Percentiles rank a stretch among this genome's conserved stretches.
These are phyloP conservation scores for Zaprionus ornatus DNA, from an alignment of 1,140 invertebrate species.

Conservation along the genomic window DNA sequence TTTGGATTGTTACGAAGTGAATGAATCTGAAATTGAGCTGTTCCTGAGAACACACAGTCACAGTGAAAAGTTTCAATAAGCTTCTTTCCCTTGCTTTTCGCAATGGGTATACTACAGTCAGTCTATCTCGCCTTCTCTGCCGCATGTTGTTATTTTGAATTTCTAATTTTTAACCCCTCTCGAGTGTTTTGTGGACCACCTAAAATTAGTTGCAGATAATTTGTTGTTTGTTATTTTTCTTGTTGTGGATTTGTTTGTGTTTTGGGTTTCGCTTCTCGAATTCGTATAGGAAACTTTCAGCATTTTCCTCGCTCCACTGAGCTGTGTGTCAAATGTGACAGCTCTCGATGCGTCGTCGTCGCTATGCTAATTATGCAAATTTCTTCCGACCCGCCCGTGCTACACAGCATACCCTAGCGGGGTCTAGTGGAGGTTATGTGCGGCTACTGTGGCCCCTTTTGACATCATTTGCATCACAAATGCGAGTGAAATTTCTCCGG, in stretches of 20 bases:
- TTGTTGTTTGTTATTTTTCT: constrained; percentile 51
- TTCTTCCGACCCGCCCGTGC: constrained; percentile 12
- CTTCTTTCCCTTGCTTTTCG: constrained; percentile 27
- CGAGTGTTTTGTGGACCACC: constrained; percentile 21
- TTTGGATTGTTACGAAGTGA: not conserved
- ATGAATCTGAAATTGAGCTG: not conserved
- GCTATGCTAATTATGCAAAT: constrained; percentile 78
- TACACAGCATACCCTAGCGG: not conserved
- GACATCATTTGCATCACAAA: constrained; percentile 69
- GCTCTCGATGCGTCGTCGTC: constrained; percentile 63
- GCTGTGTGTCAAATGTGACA: constrained; percentile 69
- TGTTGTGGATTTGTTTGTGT: constrained; percentile 25
- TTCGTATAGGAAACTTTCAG: constrained; percentile 3
- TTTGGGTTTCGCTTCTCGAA: constrained; percentile 27
- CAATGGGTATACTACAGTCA: constrained; percentile 11
- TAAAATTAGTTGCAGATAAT: constrained; percentile 71
- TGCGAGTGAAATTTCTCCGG: constrained; percentile 33
- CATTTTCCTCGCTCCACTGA: constrained; percentile 5
- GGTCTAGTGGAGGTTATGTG: not conserved
- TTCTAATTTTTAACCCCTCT: constrained; percentile 31
- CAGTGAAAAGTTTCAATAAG: not conserved
- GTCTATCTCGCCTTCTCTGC: constrained; percentile 2
- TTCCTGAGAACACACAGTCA: not conserved
- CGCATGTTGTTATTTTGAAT: constrained; percentile 26
- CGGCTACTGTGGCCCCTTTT: constrained; percentile 34